These are phyloP conservation scores for Scartelaos histophorus DNA, from an alignment of 2,113 vertebrate species.

Conservation along the genomic window DNA sequence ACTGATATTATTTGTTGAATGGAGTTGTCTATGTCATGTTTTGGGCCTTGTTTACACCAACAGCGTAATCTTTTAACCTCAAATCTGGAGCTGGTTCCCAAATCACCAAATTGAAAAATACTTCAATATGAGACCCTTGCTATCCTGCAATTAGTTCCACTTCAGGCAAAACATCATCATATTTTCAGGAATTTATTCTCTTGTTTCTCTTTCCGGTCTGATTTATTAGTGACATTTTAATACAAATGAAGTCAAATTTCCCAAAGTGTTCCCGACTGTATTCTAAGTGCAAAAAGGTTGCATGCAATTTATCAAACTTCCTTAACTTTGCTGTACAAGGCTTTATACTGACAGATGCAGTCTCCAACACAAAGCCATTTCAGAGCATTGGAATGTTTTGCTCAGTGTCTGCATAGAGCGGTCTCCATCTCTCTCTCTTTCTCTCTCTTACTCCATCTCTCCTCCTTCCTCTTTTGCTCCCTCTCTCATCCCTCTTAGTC, in stretches of 20 bases:
- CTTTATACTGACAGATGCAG: neutral
- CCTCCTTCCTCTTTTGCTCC: neutral
- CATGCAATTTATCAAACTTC: neutral
- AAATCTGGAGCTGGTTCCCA: neutral
- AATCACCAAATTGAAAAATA: neutral
- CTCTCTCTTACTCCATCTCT: neutral
- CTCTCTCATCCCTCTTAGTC: neutral
- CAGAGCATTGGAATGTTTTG: conserved; percentile 14
- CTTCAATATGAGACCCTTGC: neutral
- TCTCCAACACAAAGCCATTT: neutral
- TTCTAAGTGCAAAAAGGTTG: neutral
- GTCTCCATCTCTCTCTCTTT: neutral
- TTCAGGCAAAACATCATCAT: too few relatives aligned
- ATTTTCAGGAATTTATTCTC: too few relatives aligned
- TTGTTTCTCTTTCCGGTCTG: neutral
- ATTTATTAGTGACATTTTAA: neutral
- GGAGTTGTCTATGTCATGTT: neutral
- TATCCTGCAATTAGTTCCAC: too few relatives aligned
- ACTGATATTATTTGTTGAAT: neutral
- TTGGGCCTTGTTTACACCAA: neutral
- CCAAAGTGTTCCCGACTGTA: neutral
- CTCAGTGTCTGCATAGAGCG: neutral
- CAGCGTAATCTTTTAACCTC: too few relatives aligned
- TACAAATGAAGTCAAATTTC: neutral
- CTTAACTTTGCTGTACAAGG: neutral